Percentiles rank a stretch among this genome's conserved stretches.
phyloP scores from a whole-genome alignment of 2,113 vertebrate species.

The Syrmaticus mikado region DNA sequence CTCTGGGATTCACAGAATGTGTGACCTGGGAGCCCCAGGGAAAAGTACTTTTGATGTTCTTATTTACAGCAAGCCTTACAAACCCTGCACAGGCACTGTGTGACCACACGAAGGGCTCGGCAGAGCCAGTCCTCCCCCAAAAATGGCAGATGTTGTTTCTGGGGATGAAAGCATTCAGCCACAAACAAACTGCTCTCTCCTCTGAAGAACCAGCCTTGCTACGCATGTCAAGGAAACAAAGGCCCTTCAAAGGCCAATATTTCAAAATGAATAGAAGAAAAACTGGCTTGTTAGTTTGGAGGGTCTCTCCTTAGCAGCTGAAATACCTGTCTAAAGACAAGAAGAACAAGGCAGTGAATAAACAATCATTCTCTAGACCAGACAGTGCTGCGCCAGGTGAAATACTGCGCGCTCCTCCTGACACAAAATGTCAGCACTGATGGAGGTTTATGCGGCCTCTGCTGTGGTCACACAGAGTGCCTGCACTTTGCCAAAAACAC shows the following conservation, averaged over 20 bases:
- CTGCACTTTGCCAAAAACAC: conserved; percentile 17
- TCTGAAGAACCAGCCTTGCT: conserved; percentile 6
- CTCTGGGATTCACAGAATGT: background rate
- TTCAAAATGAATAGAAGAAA: conserved; percentile 53
- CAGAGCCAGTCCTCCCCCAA: background rate
- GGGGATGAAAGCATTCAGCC: background rate
- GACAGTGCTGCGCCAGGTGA: conserved; percentile 67
- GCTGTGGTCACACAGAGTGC: background rate
- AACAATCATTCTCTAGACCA: conserved; percentile 67
- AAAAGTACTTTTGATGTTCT: background rate
- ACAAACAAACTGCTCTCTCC: background rate
- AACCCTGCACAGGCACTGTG: background rate
- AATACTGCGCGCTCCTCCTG: conserved; percentile 64
- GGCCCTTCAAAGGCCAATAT: conserved; percentile 29
- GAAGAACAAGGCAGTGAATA: conserved; percentile 60
- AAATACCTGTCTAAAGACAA: conserved; percentile 63
- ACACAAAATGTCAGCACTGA: conserved; percentile 65
- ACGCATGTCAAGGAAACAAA: conserved; percentile 36
- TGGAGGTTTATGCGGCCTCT: conserved; percentile 61
- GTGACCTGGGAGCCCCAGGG: background rate
- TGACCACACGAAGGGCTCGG: background rate
- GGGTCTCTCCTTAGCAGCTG: conserved; percentile 46
- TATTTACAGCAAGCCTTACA: background rate
- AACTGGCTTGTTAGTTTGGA: conserved; percentile 67
- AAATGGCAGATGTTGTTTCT: background rate